Evolutionary conservation across 2,797 vertebrate species (phyloP).

Genomic region (Pitangus sulphuratus): DNA sequence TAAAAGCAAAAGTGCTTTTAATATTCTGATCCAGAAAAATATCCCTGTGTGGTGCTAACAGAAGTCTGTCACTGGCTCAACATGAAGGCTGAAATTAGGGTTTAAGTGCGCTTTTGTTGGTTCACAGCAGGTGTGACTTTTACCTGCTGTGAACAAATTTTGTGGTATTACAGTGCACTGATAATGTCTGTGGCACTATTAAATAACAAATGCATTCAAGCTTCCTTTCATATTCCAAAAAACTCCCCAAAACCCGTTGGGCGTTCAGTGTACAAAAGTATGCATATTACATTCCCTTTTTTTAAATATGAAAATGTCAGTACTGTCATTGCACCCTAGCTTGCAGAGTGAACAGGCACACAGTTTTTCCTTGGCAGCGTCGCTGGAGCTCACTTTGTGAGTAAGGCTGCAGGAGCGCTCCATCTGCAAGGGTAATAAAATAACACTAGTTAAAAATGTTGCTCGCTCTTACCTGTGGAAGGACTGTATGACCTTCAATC

Average conservation of each 20-base stretch:
- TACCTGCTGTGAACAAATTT: background rate
- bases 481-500: background rate
- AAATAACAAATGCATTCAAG: background rate
- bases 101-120: constrained; percentile 32
- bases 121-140: background rate
- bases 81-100: background rate
- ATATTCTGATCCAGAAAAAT: background rate
- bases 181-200: background rate
- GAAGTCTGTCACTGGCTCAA: background rate
- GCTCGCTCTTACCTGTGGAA: background rate
- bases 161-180: background rate
- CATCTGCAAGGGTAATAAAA: background rate
- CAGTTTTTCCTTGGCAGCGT: background rate
- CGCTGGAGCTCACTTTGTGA: background rate
- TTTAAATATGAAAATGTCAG: background rate
- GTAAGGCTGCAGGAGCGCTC: background rate
- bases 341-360: background rate
- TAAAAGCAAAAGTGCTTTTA: background rate
- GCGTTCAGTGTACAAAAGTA: background rate
- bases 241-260: accelerated
- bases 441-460: background rate
- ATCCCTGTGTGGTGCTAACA: background rate
- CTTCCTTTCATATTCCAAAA: background rate
- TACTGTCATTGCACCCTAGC: background rate
- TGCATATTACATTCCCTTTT: background rate